Evolutionary conservation across 2,113 vertebrate species (phyloP), one percentile per base, ranked within the genome.

Genomic region (Siphamia tubifer): DNA sequence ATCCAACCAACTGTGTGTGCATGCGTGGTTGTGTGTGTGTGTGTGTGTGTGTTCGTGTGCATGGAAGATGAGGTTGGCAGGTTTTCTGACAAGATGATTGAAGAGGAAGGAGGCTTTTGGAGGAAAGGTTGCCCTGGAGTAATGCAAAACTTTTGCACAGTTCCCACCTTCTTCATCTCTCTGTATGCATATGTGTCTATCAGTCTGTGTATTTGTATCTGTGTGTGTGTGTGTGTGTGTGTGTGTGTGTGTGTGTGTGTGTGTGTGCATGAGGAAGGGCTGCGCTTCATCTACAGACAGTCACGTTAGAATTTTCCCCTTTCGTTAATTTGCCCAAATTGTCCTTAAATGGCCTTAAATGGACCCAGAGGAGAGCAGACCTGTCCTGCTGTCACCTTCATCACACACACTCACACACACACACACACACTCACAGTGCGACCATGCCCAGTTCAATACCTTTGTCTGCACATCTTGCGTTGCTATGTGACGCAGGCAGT

Each of bases 51-150:
- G 27, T 35, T 55, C 21, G 28, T 62, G 20, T 57, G 43, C 48
- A 25, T 24, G 51, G 31, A 47, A 30, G 60, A 19, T 35, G 47
- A 4, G 10, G 38, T 30, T 88, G 66, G 73, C 75, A 66, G 38
- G 24, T 61, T 68, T 32, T 71, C 16, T 13, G 69, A 83, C 77
- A 78, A 51, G 45, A 86, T 79, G 60, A 77, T 72, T 82, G 68
- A 81, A 35, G 44, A 70, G 77, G 54, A 72, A 72, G n/a, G 51
- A 49, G 44, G 24, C 36, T 45, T 68, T 83, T 48, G 39, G 57
- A 65, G 58, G 40, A 78, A 74, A 69, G 34, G 38, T 56, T 78
- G 36, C 69, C 38, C 31, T 49, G 36, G 63, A 71, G 61, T 48
- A 68, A 78, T 20, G 64, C 8, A 72, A 74, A 58, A 55, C 52